Conservation (phyloP, 2,888 invertebrate genomes). For the Himalopsyche japonica region DNA sequence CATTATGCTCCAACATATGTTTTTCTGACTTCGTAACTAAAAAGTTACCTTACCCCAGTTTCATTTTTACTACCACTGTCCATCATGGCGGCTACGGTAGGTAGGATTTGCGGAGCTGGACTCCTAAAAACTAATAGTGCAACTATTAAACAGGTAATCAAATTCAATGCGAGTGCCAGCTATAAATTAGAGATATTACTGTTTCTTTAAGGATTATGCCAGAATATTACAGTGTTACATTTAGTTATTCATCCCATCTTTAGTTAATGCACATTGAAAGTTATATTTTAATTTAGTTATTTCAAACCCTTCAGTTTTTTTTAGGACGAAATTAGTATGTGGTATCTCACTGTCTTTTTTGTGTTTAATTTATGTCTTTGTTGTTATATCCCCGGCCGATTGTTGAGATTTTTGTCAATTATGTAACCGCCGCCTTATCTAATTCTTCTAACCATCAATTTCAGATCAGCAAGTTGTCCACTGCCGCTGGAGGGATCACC, state of each 20-base stretch:
- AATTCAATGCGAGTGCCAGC: neutral
- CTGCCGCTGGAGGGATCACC: slow-evolving; percentile 74
- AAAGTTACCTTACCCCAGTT: neutral
- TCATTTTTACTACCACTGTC: slow-evolving; percentile 31
- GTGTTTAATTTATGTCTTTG: neutral
- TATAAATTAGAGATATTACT: neutral
- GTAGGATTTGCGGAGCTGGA: slow-evolving; percentile 83
- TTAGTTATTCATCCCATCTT: neutral
- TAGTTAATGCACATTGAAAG: neutral
- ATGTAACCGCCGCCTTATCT: slow-evolving; percentile 55
- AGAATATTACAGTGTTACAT: neutral
- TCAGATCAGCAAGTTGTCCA: slow-evolving; percentile 78
- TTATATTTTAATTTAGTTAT: neutral
- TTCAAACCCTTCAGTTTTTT: neutral
- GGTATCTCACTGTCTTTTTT: neutral
- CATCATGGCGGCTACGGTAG: slow-evolving; percentile 88
- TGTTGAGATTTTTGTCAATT: slow-evolving; percentile 42
- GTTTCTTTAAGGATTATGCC: neutral
- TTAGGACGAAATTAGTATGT: neutral
- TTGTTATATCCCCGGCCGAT: neutral
- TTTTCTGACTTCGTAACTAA: neutral
- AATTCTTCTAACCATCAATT: slow-evolving; percentile 50
- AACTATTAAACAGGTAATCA: slow-evolving; percentile 71
- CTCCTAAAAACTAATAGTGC: slow-evolving; percentile 76
- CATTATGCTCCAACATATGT: too few species aligned